Base-by-base conservation (phyloP, 2,888 invertebrate genomes). In the Mimachlamys varia region DNA sequence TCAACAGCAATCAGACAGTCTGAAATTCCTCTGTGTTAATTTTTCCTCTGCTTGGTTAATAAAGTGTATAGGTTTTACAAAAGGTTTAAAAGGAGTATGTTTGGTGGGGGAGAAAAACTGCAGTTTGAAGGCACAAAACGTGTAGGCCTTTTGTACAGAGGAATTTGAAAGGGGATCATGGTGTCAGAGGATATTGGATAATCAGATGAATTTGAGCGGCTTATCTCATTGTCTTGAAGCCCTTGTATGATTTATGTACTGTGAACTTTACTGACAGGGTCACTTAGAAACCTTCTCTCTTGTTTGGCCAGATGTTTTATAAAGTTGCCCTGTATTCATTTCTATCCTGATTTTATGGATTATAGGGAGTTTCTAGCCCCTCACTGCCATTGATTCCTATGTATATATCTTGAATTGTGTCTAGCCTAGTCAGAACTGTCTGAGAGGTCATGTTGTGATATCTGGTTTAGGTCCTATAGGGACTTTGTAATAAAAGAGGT, bases 101-200 rank as follows among this genome's bases (percentile, higher is more conserved):
- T 58, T 76, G 33, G 33, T 7, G 53, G 76, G 76, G 62, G 22
- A 33, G 33, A 76, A 27, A 76, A 27, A 5, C 76, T 33, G 76
- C 33, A 13, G 12, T 15, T 33, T 76, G 76, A 15, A 33, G 33
- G 76, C 76, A 10, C 76, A 33, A 76, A 33, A 33, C 27, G 10
- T 76, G 76, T 33, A 76, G 27, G 76, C 33, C 33, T 76, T 44
- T 76, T 76, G 76, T 76, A 33, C 12, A 7, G 13, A 27, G 33
- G 76, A 76, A 76, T 76, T 76, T 76, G 76, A 76, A 76, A 76
- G 76, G 27, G 12, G 76, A 76, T 76, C 76, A 13, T 50, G 50
- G 53, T 27, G 76, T 76, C 76, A 33, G 76, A 76, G 76, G 76
- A 76, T 76, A 76, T 76, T 76, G 76, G 76, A 76, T 76, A 76